Conservation (phyloP, 1,140 invertebrate genomes). For the Trichonephila inaurata region DNA sequence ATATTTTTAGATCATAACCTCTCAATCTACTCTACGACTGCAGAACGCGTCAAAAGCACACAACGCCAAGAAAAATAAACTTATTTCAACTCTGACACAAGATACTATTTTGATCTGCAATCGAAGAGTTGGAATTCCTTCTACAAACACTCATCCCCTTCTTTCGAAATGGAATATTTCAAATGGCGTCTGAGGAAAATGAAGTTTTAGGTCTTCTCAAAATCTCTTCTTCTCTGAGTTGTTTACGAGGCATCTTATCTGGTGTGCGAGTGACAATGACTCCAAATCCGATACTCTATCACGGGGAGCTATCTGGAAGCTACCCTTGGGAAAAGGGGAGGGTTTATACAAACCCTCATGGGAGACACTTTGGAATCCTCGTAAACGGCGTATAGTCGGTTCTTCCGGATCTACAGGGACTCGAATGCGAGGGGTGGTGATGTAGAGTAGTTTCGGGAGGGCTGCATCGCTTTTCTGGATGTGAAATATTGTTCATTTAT, state of each 20-base stretch:
- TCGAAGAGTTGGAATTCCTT: not conserved
- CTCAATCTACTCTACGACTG: no score
- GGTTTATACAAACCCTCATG: conserved; percentile 23
- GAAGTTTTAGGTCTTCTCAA: conserved; percentile 5
- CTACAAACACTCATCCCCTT: conserved; percentile 3
- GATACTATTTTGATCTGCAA: not conserved
- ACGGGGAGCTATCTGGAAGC: not conserved
- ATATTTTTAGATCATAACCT: no score
- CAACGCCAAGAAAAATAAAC: not conserved
- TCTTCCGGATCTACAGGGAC: not conserved
- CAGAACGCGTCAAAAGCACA: no score
- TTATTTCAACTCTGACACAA: not conserved
- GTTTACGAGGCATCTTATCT: conserved; percentile 44
- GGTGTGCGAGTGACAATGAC: conserved; percentile 48
- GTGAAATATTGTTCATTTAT: conserved; percentile 47
- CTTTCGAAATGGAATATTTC: conserved; percentile 15
- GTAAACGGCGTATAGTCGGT: conserved; percentile 16
- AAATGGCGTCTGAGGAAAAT: conserved; percentile 15
- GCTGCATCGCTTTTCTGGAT: not conserved
- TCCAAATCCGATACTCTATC: conserved; percentile 53
- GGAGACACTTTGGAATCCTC: conserved; percentile 26
- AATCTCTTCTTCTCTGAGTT: conserved; percentile 1
- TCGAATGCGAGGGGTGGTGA: not conserved
- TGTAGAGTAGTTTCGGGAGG: not conserved
- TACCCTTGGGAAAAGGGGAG: not conserved